Percentiles rank a stretch among this genome's conserved stretches.
Evolutionary conservation across 2,888 invertebrate species (phyloP).

Genomic region (Notodonta ziczac): DNA sequence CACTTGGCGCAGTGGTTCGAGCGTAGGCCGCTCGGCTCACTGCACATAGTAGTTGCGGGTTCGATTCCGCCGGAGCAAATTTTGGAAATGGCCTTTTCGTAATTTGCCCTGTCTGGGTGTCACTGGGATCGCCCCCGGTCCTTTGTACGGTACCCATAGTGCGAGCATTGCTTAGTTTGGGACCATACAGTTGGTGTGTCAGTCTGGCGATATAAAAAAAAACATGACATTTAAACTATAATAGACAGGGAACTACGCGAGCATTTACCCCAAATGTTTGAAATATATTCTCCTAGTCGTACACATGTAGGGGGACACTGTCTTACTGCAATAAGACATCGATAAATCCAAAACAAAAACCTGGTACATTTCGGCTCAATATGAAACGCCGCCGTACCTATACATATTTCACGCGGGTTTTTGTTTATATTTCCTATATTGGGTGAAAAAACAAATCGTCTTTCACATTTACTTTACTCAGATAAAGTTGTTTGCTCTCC

Average conservation of each 20-base stretch:
- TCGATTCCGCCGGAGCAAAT: no score
- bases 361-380: slow-evolving; percentile 34
- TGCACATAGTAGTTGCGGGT: no score
- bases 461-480: slow-evolving; percentile 32
- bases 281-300: background rate
- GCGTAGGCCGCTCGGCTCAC: no score
- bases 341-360: slow-evolving; percentile 40
- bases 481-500: slow-evolving; percentile 27
- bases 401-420: slow-evolving; percentile 35
- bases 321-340: slow-evolving; percentile 37
- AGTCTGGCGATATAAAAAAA: no score
- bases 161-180: no score
- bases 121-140: no score
- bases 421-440: slow-evolving; percentile 42
- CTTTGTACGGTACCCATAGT: no score
- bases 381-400: slow-evolving; percentile 29
- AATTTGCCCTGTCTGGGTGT: no score
- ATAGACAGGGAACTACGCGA: background rate
- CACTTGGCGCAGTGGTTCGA: no score
- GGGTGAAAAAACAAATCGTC: slow-evolving; percentile 32
- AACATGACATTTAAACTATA: background rate
- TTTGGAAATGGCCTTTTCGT: no score
- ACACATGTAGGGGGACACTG: slow-evolving; percentile 5
- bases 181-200: no score
- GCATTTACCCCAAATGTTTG: background rate